Percentiles rank a stretch among this genome's conserved stretches.
Conservation (phyloP, 2,797 vertebrate genomes). For the Sarcophilus harrisii region DNA sequence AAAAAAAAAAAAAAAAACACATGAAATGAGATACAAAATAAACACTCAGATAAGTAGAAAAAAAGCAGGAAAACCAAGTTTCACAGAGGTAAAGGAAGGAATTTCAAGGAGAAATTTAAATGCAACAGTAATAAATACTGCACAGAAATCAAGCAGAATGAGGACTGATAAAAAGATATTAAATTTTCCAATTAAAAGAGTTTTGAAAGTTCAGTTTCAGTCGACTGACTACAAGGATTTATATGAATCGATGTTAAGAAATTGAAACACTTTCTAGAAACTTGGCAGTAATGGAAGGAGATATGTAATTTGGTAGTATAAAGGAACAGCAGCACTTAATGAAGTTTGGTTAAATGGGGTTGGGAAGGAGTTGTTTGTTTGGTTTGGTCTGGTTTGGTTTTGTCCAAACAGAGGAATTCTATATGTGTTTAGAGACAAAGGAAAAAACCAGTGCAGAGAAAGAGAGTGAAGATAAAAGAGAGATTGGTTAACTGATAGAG, state of each 20-base stretch:
- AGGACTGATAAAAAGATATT: background rate
- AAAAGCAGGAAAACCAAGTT: background rate
- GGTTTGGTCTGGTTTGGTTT: background rate
- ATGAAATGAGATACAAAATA: background rate
- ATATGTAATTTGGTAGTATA: background rate
- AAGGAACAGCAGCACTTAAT: background rate
- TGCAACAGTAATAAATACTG: background rate
- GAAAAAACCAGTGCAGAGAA: background rate
- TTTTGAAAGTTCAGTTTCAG: background rate
- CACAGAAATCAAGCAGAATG: background rate
- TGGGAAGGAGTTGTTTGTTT: background rate
- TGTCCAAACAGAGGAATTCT: background rate
- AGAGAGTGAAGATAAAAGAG: background rate
- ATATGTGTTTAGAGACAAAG: background rate
- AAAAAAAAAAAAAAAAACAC: background rate
- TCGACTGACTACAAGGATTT: background rate
- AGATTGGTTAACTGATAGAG: background rate
- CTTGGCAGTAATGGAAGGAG: background rate
- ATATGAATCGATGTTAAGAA: background rate
- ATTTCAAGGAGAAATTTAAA: background rate
- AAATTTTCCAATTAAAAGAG: background rate
- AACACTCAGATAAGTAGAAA: background rate
- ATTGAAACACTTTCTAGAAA: background rate
- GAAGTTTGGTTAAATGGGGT: background rate
- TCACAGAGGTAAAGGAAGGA: background rate